Evolutionary conservation across 2,888 invertebrate genomes (phyloP), one percentile per base, ranked within the genome.

Genomic region (Oscheius sp.): DNA sequence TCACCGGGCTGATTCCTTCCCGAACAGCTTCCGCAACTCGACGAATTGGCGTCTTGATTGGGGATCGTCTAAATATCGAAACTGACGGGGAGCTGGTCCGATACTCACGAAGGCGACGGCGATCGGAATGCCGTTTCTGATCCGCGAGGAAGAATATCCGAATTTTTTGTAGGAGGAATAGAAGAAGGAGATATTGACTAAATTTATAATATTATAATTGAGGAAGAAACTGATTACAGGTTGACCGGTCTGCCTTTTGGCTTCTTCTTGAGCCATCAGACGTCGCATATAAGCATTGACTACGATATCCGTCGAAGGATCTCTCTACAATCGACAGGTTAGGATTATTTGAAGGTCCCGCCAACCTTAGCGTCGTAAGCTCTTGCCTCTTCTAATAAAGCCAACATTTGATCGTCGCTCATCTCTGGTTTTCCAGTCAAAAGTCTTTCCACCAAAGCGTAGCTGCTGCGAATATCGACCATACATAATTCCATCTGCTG

Each of bases 21-120:
- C 66, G 49, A 25, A 66, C 71, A 35, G 74, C 75, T 5, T 76
- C 76, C 2, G 74, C 70, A 3, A 80, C 52, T 27, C 70, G 69
- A 12, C 73, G 76, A 59, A 79, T 79, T 27, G 74, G 73, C 16
- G 74, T 66, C 23, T 71, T 64, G 7, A 74, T 27, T 9, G 74
- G 74, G 6, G 74, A 74, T 6, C 53, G 16, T 13, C 25, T 6
- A 68, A 18, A 49, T n/a, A 6, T 0, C 21, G 21, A 18, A 18
- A 41, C 18, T 12, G 2, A 49, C 12, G n/a, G 46, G 16, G 18
- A 66, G 13, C 46, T 18, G 21, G 49, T 29, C 7, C 46, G 6
- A 41, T 12, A 21, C 9, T 61, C 21, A 63, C 63, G n/a, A n/a
- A 13, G 63, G 63, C 9, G 69, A 69, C 6, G 72, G 72, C 0